These are phyloP conservation scores for Hassar affinis DNA, from an alignment of 2,113 vertebrate genomes.

Conservation along the genomic window DNA sequence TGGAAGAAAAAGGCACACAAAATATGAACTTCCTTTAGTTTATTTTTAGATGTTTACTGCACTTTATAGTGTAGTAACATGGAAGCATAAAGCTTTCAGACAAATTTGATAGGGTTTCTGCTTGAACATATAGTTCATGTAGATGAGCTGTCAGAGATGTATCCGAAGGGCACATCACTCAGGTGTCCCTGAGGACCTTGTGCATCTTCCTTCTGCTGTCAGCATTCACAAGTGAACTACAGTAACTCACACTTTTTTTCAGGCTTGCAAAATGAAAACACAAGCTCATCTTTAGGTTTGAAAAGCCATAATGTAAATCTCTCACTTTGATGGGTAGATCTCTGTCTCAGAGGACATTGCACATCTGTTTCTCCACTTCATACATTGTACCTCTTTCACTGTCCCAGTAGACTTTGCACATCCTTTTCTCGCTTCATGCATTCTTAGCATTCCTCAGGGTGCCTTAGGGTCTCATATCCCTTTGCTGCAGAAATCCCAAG, in stretches of 20 bases:
- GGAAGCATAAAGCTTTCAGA: neutral
- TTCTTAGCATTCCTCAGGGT: neutral
- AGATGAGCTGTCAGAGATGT: neutral
- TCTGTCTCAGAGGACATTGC: neutral
- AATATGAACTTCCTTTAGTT: too few relatives aligned
- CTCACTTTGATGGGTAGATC: neutral
- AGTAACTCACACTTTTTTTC: neutral
- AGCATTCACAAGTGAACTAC: neutral
- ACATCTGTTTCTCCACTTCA: slow-evolving; percentile 4
- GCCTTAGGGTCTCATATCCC: slow-evolving; percentile 6
- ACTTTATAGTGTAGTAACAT: too few relatives aligned
- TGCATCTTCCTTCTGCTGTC: neutral
- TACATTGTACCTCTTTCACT: neutral
- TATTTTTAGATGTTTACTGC: too few relatives aligned
- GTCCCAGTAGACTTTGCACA: neutral
- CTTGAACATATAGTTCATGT: neutral
- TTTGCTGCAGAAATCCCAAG: slow-evolving; percentile 9
- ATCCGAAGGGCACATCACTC: neutral
- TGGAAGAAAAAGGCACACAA: too few relatives aligned
- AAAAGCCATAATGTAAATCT: neutral
- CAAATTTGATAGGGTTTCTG: neutral
- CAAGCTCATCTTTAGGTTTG: neutral
- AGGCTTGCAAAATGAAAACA: neutral
- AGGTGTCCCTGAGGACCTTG: neutral
- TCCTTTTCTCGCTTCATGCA: neutral